Conservation (phyloP, 2,888 invertebrate species). For the Mythimna impura region DNA sequence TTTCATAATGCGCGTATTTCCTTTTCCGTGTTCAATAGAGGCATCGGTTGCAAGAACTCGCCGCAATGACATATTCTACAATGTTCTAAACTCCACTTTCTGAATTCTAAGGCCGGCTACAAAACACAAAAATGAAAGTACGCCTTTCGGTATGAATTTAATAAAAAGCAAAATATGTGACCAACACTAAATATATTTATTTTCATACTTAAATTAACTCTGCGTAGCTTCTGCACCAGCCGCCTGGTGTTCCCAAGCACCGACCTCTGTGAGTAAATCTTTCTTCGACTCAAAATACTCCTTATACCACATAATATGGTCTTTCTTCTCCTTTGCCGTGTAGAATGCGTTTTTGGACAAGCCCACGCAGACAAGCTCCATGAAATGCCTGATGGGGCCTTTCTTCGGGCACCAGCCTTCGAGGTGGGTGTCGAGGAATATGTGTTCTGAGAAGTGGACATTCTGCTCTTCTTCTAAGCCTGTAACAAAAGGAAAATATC, state of each 20-base stretch:
- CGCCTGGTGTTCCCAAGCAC: constrained; percentile 87
- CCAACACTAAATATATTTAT: constrained; percentile 59
- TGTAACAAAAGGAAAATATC: constrained; percentile 70
- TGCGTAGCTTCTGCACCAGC: constrained; percentile 66
- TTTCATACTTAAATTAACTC: constrained; percentile 56
- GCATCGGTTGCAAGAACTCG: too few relatives aligned
- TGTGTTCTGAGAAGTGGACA: constrained; percentile 97
- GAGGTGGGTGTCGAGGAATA: constrained; percentile 97
- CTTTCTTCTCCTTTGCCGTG: constrained; percentile 96
- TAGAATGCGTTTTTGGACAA: constrained; percentile 98
- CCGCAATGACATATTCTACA: too few relatives aligned
- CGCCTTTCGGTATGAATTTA: too few relatives aligned
- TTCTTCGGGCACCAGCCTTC: constrained; percentile 96
- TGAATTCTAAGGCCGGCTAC: too few relatives aligned
- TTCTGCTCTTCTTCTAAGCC: constrained; percentile 92
- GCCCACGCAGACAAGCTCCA: constrained; percentile 98
- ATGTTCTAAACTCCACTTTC: too few relatives aligned
- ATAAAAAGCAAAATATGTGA: constrained; percentile 23
- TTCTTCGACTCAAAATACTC: constrained; percentile 96
- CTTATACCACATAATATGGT: constrained; percentile 97
- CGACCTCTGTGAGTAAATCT: constrained; percentile 92
- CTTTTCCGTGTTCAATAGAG: background rate
- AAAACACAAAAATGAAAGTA: background rate
- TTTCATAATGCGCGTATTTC: background rate
- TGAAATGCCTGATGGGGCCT: constrained; percentile 98